Evolutionary conservation across 2,888 invertebrate species (phyloP), one percentile per base, ranked within the genome.

Genomic region (Tenthredo livida): DNA sequence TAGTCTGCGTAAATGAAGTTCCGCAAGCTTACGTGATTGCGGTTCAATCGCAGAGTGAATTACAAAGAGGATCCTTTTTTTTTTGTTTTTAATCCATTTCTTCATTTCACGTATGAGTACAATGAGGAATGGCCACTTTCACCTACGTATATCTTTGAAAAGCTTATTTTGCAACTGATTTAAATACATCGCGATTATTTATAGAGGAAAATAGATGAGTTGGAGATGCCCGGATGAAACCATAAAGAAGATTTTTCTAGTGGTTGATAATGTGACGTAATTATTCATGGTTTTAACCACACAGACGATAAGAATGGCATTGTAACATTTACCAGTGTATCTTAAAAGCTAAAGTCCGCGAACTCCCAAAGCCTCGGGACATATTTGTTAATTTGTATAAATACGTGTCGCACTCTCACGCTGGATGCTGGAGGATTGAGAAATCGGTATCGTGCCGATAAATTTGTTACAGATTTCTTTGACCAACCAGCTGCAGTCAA

Each of bases 351-450:
- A n/a, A 54, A 29, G 25, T 54, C 21, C 15, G 10, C 7, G 17
- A 77, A 77, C 9, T 29, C 0, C 6, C 29, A 5, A 37, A 15
- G 29, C 80, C 21, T 29, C 7, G 6, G 10, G 12, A 58, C 4
- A 61, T n/a, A n/a, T n/a, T n/a, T n/a, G n/a, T n/a, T n/a, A n/a
- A n/a, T 37, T 37, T 15, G n/a, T 25, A 80, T 61, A 15, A 80
- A 40, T n/a, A 40, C 37, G 80, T 80, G 80, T 40, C 58, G 61
- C 58, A 12, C 78, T 80, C 78, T 61, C 21, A 80, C 25, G 80
- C 25, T 61, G 9, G 40, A 61, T 58, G 37, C 58, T 15, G 80
- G 15, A 80, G 37, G 9, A 61, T 25, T 15, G 21, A 33, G 58
- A 2, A 10, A 40, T 40, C 6, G 17, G 17, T n/a, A 80, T 61